Base-by-base conservation (phyloP, 2,888 invertebrate species). In the Glomeris marginata region DNA sequence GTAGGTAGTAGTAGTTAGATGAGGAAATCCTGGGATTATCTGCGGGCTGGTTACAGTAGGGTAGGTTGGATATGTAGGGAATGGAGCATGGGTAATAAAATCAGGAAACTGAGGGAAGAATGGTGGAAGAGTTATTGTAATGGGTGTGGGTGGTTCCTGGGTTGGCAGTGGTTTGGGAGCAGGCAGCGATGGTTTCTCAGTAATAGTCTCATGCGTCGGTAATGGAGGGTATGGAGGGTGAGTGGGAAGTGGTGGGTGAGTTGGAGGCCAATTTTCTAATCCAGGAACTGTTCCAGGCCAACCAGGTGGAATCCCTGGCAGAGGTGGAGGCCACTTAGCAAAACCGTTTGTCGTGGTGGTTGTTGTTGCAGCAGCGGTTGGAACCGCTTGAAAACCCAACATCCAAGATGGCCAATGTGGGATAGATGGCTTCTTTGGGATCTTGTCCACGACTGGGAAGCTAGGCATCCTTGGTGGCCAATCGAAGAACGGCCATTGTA, bases 241-340 rank as follows among this genome's bases (percentile, higher is more conserved):
- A 18, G 41, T 41, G 11, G 48, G 48, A 3, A 48, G 35, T 15
- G 48, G 48, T 6, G 48, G 48, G n/a, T 41, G 48, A 18, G 48
- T 48, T 1, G 48, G 41, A 2, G 34, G 49, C 47, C 47, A 47
- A 15, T 40, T 34, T 20, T 38, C 28, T 6, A 34, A n/a, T 11
- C 15, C 40, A 10, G 16, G 37, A 10, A 40, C 20, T 2, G 45
- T 22, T n/a, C 33, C 33, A n/a, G 45, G 45, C 15, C 28, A 28
- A 28, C 15, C 18, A 2, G 28, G 33, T n/a, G 16, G 15, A 8
- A 34, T 10, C 13, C 22, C n/a, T n/a, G 21, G n/a, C 6, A 44
- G n/a, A 8, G 45, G 22, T n/a, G 28, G 28, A 8, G 28, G 28
- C 28, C 28, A 28, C 28, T 33, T n/a, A 18, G 18, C 41, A 10